A percentile compares a stretch with the other conserved stretches of the same genome.
Evolutionary conservation across 2,888 invertebrate species (phyloP).

Genomic region (Eueremaeus valkanovi): DNA sequence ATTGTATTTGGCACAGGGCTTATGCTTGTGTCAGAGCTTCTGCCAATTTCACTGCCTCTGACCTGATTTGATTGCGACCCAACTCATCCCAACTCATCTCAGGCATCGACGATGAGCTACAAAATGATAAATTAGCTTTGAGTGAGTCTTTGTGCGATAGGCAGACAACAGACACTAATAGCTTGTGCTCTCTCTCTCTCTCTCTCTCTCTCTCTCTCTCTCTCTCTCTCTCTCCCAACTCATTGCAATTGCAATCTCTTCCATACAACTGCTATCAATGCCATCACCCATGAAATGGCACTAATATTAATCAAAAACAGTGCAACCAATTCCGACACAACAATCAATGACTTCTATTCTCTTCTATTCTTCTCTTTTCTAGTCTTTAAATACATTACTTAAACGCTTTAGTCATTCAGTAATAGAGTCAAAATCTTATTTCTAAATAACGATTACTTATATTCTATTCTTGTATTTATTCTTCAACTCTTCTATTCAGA

Average conservation of each 20-base stretch:
- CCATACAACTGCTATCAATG: background rate
- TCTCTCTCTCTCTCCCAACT: too few species aligned
- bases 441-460: too few species aligned
- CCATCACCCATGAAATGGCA: conserved; percentile 20
- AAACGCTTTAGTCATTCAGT: too few species aligned
- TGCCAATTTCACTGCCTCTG: background rate
- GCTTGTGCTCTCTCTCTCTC: too few species aligned
- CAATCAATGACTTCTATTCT: background rate
- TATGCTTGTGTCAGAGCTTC: background rate
- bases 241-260: background rate
- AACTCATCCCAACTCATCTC: background rate
- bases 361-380: background rate
- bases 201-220: too few species aligned
- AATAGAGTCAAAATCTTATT: too few species aligned
- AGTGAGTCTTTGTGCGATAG: background rate
- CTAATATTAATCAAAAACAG: background rate
- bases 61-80: background rate
- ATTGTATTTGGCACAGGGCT: background rate
- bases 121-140: conserved; percentile 16
- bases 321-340: background rate
- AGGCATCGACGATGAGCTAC: background rate
- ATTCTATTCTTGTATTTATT: too few species aligned
- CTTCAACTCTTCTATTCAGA: too few species aligned
- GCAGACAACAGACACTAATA: background rate
- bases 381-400: background rate